Conservation (phyloP, 2,888 invertebrate genomes). For the Stenurella melanura region DNA sequence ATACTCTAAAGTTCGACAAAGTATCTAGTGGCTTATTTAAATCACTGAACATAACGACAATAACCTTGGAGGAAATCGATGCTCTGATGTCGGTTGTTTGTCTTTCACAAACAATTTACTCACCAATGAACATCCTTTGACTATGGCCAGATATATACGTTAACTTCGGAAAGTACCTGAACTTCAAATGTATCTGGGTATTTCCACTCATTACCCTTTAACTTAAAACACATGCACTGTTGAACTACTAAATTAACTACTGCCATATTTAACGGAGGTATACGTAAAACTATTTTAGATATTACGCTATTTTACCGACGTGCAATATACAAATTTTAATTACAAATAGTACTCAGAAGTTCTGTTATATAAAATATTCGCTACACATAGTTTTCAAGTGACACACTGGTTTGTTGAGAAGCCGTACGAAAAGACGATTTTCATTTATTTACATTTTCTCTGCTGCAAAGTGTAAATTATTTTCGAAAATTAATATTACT, state of each 20-base stretch:
- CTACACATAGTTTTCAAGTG: not conserved
- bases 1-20: not conserved
- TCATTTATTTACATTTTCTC: not conserved
- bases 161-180: conserved; percentile 47
- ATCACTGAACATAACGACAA: not conserved
- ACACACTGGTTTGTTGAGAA: not conserved
- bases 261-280: conserved; percentile 3
- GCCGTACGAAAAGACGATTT: not conserved
- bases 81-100: conserved; percentile 41
- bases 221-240: conserved; percentile 40
- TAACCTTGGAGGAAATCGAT: conserved; percentile 43
- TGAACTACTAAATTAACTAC: conserved; percentile 44
- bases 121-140: conserved; percentile 50
- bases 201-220: conserved; percentile 48
- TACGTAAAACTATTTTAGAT: not conserved
- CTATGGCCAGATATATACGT: conserved; percentile 39
- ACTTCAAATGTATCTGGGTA: conserved; percentile 48
- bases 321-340: not conserved
- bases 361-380: not conserved
- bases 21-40: not conserved
- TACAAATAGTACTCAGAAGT: not conserved
- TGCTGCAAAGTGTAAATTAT: no score
- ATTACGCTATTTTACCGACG: not conserved
- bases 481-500: no score
- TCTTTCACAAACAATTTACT: conserved; percentile 48